Base-by-base conservation (phyloP, 2,113 vertebrate species). In the Nothoprocta pentlandii region DNA sequence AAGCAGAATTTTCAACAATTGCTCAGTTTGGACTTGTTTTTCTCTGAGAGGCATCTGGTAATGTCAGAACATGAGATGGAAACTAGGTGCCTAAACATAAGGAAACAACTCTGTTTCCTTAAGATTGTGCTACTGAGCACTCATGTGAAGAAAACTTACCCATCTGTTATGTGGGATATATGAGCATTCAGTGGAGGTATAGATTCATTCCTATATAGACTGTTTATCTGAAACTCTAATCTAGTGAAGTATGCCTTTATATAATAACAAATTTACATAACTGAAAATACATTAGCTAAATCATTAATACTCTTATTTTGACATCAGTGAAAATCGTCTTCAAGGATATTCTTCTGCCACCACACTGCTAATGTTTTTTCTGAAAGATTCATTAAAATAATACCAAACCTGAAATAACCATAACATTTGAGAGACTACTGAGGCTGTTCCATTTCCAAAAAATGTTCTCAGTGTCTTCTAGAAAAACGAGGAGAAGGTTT, bases 351-450 rank as follows among this genome's bases (percentile, higher is more conserved):
- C 11, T 87, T 74, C 46, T 90, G n/a, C 46, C 63, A 16, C 41
- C 47, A 41, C 47, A 44, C 11, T 85, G 67, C 22, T 51, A 36
- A 22, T 68, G 34, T 39, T 53, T 91, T 81, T 89, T 67, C 39
- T 89, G 39, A 68, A 87, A 92, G 44, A 84, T 49, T 64, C 68
- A 79, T 58, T 87, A 84, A 87, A 89, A 59, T 46, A 86, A 86
- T 92, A 84, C 15, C 28, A 30, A 93, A 91, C 16, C 19, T 73
- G 34, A 93, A 93, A 16, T 47, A 59, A 49, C 59, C 54, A 68
- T 83, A 80, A 74, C 90, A 63, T 59, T n/a, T 36, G 5, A 44
- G 34, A 91, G 47, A 66, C 25, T 73, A 85, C 41, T 6, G 9
- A 89, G n/a, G 66, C 32, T 26, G 28, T 10, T 90, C n/a, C 16